Evolutionary conservation across 2,888 invertebrate genomes (phyloP).

Genomic region (Trichacis sp.): DNA sequence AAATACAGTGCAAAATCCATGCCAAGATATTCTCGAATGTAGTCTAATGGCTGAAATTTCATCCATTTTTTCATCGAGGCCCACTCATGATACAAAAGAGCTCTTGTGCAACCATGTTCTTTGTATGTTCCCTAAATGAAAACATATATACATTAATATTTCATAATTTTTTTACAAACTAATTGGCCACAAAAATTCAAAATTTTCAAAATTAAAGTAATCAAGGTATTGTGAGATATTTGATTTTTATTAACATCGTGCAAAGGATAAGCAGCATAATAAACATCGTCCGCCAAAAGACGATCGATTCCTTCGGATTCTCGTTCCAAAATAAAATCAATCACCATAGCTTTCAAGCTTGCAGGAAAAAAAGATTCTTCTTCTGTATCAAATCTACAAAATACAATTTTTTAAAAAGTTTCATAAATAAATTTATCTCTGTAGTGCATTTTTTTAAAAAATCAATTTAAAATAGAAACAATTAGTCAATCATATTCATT

Average conservation of each 20-base stretch:
- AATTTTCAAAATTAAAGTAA: no score
- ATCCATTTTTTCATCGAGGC: conserved; percentile 77
- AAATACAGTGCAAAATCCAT: conserved; percentile 85
- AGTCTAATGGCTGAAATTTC: conserved; percentile 82
- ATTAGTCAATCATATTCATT: no score
- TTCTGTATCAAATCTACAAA: conserved; percentile 78
- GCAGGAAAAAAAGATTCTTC: conserved; percentile 78
- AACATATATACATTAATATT: no score
- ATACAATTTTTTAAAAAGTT: no score
- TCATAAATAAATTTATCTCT: no score
- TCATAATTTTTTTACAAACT: no score
- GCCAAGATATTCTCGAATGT: conserved; percentile 83
- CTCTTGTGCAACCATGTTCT: conserved; percentile 69
- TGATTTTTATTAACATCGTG: conserved; percentile 79
- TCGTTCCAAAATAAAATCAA: conserved; percentile 81
- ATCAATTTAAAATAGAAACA: no score
- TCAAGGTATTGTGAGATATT: no score
- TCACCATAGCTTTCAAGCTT: conserved; percentile 76
- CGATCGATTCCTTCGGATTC: conserved; percentile 79
- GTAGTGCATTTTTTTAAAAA: no score
- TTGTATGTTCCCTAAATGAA: conserved; percentile 72
- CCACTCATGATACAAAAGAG: conserved; percentile 78
- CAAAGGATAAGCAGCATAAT: conserved; percentile 80
- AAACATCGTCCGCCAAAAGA: conserved; percentile 75
- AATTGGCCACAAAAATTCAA: no score